Base-by-base conservation (phyloP, 1,140 invertebrate genomes). In the Neodiprion fabricii region DNA sequence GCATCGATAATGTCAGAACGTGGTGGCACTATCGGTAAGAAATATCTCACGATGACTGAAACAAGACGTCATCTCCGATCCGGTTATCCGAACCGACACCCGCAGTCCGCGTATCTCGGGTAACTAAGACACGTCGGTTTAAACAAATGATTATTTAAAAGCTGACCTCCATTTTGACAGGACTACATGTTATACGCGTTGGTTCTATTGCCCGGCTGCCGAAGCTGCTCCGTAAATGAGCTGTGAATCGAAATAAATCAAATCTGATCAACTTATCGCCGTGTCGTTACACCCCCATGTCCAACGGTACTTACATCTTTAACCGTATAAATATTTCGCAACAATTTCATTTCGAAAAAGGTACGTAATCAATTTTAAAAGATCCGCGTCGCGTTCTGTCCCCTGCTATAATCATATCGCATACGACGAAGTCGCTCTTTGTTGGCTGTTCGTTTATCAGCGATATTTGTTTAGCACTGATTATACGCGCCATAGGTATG, bases 71-170 rank as follows among this genome's bases (percentile, higher is more conserved):
- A 69, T 23, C 67, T 5, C 67, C 67, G 40, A 23, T 69, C 21
- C 23, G 67, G 67, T 11, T 69, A 11, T 69, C 67, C n/a, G 10
- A 11, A 47, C 17, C 11, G 67, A 69, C 67, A 47, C 40, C 21
- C 11, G 12, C 2, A 3, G 28, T 40, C 5, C 0, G 12, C 21
- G 67, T 69, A 12, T 69, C 67, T 69, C 28, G 21, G 40, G 7
- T 47, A 23, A 23, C 21, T 14, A 69, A 69, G 40, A 69, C 7
- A 11, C 67, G 67, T 69, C 67, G 67, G 17, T 69, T 21, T 69
- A 61, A 61, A 47, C 40, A 69, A 69, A 69, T 69, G 17, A 69
- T 23, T 69, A 47, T 23, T 69, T 69, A 69, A 69, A 69, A 69
- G 14, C 14, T 47, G 67, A 69, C 21, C 67, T 69, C 17, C 7